phyloP scores from a whole-genome alignment of 1,140 invertebrate genomes.

The Ceratina japonica region DNA sequence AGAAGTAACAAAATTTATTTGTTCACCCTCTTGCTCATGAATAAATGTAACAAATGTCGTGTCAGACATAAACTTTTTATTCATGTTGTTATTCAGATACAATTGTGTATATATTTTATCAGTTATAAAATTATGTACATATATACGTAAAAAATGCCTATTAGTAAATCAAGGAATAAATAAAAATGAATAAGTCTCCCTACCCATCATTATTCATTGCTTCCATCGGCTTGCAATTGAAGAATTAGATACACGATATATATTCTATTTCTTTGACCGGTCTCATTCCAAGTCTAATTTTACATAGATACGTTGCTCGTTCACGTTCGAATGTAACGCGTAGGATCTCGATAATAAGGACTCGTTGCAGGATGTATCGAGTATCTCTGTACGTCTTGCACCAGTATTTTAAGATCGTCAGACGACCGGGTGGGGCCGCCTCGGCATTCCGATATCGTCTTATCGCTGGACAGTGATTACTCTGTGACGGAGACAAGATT shows the following conservation, averaged over 20 bases:
- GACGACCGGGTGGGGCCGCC: constrained; percentile 49
- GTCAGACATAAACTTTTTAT: too few species aligned
- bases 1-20: too few species aligned
- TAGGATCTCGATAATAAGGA: constrained; percentile 40
- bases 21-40: too few species aligned
- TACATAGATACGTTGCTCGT: not conserved
- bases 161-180: too few species aligned
- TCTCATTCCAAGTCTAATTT: not conserved
- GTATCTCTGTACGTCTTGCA: constrained; percentile 32
- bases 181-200: not conserved
- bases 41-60: too few species aligned
- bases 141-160: too few species aligned
- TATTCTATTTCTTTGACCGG: not conserved
- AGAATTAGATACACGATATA: not conserved
- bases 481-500: constrained; percentile 63
- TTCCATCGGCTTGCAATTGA: not conserved
- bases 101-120: too few species aligned
- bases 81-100: too few species aligned
- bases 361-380: constrained; percentile 49
- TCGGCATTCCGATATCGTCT: constrained; percentile 63
- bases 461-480: constrained; percentile 65
- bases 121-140: too few species aligned
- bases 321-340: constrained; percentile 22
- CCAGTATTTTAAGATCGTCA: constrained; percentile 54
- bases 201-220: not conserved